A percentile compares a stretch with the other conserved stretches of the same genome.
phyloP scores from a whole-genome alignment of 2,113 vertebrate species.

The Xenopus borealis region DNA sequence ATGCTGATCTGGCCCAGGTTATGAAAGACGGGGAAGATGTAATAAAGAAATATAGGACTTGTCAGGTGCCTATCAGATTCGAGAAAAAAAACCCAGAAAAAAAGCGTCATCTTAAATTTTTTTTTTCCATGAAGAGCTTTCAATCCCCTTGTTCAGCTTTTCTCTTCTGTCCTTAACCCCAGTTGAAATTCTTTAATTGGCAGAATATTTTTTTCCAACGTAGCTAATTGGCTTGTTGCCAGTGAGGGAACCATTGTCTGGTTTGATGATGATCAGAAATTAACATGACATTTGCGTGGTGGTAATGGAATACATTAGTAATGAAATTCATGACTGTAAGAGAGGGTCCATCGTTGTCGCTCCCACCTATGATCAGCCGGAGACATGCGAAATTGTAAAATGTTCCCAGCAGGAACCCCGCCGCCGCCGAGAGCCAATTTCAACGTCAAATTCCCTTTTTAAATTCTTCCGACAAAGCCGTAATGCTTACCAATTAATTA shows the following conservation, averaged over 20 bases:
- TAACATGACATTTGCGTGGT: slow-evolving; percentile 90
- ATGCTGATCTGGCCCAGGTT: slow-evolving; percentile 54
- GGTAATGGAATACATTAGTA: slow-evolving; percentile 88
- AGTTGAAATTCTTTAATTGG: slow-evolving; percentile 75
- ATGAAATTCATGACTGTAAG: slow-evolving; percentile 80
- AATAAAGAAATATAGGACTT: slow-evolving; percentile 78
- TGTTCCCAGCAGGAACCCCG: slow-evolving; percentile 67
- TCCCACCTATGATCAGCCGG: slow-evolving; percentile 63
- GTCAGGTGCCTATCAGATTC: slow-evolving; percentile 77
- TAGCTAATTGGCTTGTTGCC: slow-evolving; percentile 77
- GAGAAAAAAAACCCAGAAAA: slow-evolving; percentile 54
- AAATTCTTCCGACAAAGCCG: slow-evolving; percentile 65
- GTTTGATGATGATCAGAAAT: slow-evolving; percentile 87
- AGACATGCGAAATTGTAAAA: slow-evolving; percentile 73
- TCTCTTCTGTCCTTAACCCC: slow-evolving; percentile 67
- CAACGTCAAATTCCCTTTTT: slow-evolving; percentile 75
- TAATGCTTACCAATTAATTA: slow-evolving; percentile 81
- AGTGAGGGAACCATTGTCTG: slow-evolving; percentile 76
- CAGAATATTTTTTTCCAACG: slow-evolving; percentile 71
- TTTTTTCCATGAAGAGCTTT: slow-evolving; percentile 66
- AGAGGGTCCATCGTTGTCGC: slow-evolving; percentile 63
- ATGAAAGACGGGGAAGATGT: slow-evolving; percentile 70
- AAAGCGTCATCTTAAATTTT: slow-evolving; percentile 74
- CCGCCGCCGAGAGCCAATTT: slow-evolving; percentile 66
- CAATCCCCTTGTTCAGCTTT: slow-evolving; percentile 66